Evolutionary conservation across 1,140 invertebrate species (phyloP).

Genomic region (Ceratitis capitata): DNA sequence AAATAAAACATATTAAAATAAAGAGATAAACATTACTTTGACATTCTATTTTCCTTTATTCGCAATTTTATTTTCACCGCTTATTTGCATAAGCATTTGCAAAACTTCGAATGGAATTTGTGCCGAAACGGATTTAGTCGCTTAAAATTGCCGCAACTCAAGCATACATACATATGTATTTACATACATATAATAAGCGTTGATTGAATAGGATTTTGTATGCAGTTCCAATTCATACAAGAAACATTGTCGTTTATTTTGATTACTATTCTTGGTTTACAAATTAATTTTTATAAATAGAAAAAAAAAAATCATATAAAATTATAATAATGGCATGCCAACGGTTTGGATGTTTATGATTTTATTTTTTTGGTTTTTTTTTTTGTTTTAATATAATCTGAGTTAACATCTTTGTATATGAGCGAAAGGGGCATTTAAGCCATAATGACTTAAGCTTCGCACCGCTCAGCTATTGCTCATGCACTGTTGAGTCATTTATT

Average conservation of each 20-base stretch:
- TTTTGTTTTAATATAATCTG: too few relatives aligned
- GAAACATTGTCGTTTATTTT: background rate
- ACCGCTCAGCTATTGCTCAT: slow-evolving; percentile 6
- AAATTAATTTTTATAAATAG: background rate
- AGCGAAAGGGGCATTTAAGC: background rate
- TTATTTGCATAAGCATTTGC: background rate
- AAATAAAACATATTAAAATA: background rate
- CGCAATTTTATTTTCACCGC: background rate
- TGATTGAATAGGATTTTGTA: too few relatives aligned
- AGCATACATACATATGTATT: background rate
- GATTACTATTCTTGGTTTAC: background rate
- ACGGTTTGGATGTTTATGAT: background rate
- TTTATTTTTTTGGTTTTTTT: background rate
- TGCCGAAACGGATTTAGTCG: background rate
- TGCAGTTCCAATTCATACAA: background rate
- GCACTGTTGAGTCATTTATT: background rate
- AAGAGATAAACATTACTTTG: background rate
- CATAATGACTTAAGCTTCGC: background rate
- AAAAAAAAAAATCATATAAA: background rate
- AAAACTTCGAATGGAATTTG: background rate
- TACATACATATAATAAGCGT: background rate
- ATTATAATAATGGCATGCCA: background rate
- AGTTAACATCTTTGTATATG: too few relatives aligned
- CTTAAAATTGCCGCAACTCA: too few relatives aligned
- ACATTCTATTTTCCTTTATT: too few relatives aligned